Percentiles rank a stretch among this genome's conserved stretches.
Conservation (phyloP, 2,113 vertebrate species). For the Speoplatyrhinus poulsoni region DNA sequence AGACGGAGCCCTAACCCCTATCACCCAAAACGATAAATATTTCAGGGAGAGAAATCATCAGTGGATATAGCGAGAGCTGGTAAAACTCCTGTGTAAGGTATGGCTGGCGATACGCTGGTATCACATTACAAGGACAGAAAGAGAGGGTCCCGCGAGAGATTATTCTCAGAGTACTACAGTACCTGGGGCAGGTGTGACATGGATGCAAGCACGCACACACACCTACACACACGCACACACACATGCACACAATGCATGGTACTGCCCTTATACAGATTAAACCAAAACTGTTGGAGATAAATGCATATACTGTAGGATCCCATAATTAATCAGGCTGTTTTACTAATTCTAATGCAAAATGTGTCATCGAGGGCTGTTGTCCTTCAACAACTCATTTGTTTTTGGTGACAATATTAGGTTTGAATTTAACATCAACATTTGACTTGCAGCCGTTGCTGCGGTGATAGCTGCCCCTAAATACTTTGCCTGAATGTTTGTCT, state of each 20-base stretch:
- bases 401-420: too few species aligned
- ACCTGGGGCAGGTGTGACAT: slow-evolving; percentile 5
- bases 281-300: too few species aligned
- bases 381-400: too few species aligned
- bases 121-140: slow-evolving; percentile 30
- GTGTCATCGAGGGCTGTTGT: too few species aligned
- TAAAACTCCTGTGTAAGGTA: slow-evolving; percentile 46
- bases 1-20: slow-evolving; percentile 57
- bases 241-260: not conserved
- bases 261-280: not conserved
- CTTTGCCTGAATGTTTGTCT: too few species aligned
- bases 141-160: slow-evolving; percentile 32
- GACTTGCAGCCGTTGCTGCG: too few species aligned
- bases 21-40: slow-evolving; percentile 66
- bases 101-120: slow-evolving; percentile 42
- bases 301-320: too few species aligned
- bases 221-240: not conserved
- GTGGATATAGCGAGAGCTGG: slow-evolving; percentile 51
- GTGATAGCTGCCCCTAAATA: too few species aligned
- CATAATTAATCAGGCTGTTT: too few species aligned
- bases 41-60: slow-evolving; percentile 65
- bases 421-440: too few species aligned
- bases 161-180: slow-evolving; percentile 17
- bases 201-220: not conserved
- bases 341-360: too few species aligned